Evolutionary conservation across 1,140 invertebrate species (phyloP), one percentile per base, ranked within the genome.

Genomic region (Pseudachorutes palmiensis): DNA sequence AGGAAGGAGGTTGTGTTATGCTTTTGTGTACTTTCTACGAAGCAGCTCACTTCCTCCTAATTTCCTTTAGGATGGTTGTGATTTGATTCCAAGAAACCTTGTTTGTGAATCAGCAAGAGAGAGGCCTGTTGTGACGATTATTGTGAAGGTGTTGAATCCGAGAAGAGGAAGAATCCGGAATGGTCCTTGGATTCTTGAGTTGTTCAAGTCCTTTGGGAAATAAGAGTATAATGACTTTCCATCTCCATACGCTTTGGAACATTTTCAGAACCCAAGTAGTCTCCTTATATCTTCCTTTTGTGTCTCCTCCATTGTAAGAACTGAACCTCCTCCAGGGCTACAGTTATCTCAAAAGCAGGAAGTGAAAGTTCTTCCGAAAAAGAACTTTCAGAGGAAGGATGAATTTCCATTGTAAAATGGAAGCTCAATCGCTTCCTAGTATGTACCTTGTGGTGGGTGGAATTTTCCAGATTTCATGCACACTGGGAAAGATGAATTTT

Each of bases 161-260:
- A 41, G 36, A 41, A 9, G 36, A 41, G 36, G 36, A 41, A n/a
- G n/a, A n/a, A n/a, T n/a, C n/a, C n/a, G n/a, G 19, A 19, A 41
- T 41, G 36, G 36, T 5, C 5, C 36, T 41, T 41, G 36, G 36
- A 41, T 41, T 19, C 36, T 41, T 41, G 36, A 41, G 36, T 41
- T 41, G 36, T 41, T 41, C 36, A 41, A 19, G 36, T 22, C 51
- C 51, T 3, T 26, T 5, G 51, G 51, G 51, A 55, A 55, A 55
- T 55, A 55, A 55, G 51, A 22, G 51, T 24, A 55, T 55, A 55
- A 55, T 55, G 51, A 55, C 51, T 55, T n/a, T 55, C 51, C 51
- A 55, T 55, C 51, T 55, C 51, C 51, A 55, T 55, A 55, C 51
- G 51, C 51, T 55, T 26, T 5, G n/a, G n/a, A n/a, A n/a, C n/a